phyloP scores from a whole-genome alignment of 2,888 invertebrate species.

The Crossocerus cetratus region DNA sequence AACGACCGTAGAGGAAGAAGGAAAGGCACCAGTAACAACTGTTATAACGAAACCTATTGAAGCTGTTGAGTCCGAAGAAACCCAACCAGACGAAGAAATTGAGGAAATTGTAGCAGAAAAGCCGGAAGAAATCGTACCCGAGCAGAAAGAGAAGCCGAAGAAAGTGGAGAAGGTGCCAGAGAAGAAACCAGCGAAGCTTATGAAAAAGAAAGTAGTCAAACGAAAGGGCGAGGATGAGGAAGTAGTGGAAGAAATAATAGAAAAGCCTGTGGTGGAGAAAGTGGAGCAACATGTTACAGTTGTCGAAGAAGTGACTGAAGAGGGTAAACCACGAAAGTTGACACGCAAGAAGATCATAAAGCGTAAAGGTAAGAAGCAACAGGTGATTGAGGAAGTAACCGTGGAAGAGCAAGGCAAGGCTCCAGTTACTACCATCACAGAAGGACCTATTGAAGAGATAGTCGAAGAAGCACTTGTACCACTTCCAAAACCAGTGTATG shows the following conservation, averaged over 20 bases:
- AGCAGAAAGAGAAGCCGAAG: constrained; percentile 60
- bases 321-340: constrained; percentile 55
- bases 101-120: constrained; percentile 48
- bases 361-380: constrained; percentile 53
- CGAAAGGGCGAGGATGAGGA: constrained; percentile 64
- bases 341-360: constrained; percentile 45
- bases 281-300: constrained; percentile 49
- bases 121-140: constrained; percentile 45
- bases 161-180: constrained; percentile 57
- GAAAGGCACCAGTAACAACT: constrained; percentile 56
- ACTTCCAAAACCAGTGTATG: constrained; percentile 63
- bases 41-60: constrained; percentile 45
- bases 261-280: constrained; percentile 66
- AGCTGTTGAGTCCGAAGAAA: constrained; percentile 60
- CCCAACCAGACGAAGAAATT: constrained; percentile 44
- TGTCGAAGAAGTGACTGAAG: constrained; percentile 61
- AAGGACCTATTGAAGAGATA: constrained; percentile 72
- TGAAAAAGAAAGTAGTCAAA: constrained; percentile 67
- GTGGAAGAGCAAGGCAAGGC: constrained; percentile 67
- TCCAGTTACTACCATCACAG: constrained; percentile 5
- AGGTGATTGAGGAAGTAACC: constrained; percentile 54
- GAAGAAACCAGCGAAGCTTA: constrained; percentile 57
- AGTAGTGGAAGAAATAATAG: constrained; percentile 70
- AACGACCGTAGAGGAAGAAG: constrained; percentile 45
- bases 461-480: constrained; percentile 43